Percentiles rank a stretch among this genome's conserved stretches.
These are phyloP conservation scores for Orchesella flavescens DNA, from an alignment of 2,888 invertebrate species.

Conservation along the genomic window DNA sequence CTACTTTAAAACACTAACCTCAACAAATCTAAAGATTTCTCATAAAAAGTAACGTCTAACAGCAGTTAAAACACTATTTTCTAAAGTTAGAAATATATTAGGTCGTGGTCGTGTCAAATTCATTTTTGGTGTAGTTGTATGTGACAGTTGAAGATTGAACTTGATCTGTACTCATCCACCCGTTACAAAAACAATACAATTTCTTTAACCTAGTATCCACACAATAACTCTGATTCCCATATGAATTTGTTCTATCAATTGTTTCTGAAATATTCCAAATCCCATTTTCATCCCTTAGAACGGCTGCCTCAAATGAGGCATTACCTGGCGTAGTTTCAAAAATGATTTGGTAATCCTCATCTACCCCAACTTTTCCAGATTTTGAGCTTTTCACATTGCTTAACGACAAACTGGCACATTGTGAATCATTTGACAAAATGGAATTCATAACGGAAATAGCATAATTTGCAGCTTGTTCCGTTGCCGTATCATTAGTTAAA, in stretches of 20 bases:
- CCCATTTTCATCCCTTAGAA: conserved; percentile 4
- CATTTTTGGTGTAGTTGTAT: too few relatives aligned
- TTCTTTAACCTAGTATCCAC: conserved; percentile 72
- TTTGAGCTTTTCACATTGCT: background rate
- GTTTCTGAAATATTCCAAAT: conserved; percentile 78
- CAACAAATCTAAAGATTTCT: too few relatives aligned
- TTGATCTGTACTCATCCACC: too few relatives aligned
- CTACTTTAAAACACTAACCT: too few relatives aligned
- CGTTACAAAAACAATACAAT: conserved; percentile 73
- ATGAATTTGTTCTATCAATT: conserved; percentile 74
- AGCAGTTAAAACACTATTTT: too few relatives aligned
- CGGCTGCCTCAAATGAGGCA: background rate
- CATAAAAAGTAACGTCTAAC: too few relatives aligned
- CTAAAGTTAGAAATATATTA: too few relatives aligned
- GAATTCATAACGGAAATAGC: background rate
- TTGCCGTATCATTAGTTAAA: background rate
- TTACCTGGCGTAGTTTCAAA: background rate
- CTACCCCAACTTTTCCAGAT: background rate
- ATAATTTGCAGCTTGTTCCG: background rate
- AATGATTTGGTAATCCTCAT: background rate
- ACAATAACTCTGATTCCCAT: conserved; percentile 74
- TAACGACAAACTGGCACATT: background rate
- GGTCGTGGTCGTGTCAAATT: too few relatives aligned
- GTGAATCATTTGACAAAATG: background rate
- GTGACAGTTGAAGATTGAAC: too few relatives aligned